phyloP scores from a whole-genome alignment of 2,888 invertebrate genomes.

The Iphiclides podalirius region DNA sequence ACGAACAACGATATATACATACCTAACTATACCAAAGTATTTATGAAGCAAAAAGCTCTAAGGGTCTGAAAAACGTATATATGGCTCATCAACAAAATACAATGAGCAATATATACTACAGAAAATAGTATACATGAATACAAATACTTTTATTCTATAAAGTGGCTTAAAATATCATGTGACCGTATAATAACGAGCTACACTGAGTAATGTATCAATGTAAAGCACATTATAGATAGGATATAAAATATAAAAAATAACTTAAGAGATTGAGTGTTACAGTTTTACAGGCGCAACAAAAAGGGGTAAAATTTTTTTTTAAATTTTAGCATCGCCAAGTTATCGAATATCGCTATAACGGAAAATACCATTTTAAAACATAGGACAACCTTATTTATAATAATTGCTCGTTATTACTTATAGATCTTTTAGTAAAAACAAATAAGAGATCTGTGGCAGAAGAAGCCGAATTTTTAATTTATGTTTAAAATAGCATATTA shows the following conservation, averaged over 20 bases:
- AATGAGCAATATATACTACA: slow-evolving; percentile 1
- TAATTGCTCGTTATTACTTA: no score
- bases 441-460: no score
- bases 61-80: not conserved
- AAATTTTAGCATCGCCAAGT: not conserved
- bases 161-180: not conserved
- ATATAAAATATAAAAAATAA: not conserved
- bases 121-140: not conserved
- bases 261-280: no score
- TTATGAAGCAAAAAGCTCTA: slow-evolving; percentile 8
- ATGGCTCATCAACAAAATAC: not conserved
- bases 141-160: not conserved
- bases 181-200: not conserved
- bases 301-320: not conserved
- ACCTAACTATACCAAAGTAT: not conserved
- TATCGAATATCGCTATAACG: not conserved
- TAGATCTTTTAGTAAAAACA: no score
- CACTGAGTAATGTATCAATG: not conserved
- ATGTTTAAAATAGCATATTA: no score
- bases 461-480: no score
- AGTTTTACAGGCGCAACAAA: slow-evolving; percentile 4
- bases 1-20: slow-evolving; percentile 11
- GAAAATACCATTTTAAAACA: not conserved
- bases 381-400: no score
- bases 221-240: not conserved